Evolutionary conservation across 2,113 vertebrate genomes (phyloP).

Genomic region (Salvator merianae): DNA sequence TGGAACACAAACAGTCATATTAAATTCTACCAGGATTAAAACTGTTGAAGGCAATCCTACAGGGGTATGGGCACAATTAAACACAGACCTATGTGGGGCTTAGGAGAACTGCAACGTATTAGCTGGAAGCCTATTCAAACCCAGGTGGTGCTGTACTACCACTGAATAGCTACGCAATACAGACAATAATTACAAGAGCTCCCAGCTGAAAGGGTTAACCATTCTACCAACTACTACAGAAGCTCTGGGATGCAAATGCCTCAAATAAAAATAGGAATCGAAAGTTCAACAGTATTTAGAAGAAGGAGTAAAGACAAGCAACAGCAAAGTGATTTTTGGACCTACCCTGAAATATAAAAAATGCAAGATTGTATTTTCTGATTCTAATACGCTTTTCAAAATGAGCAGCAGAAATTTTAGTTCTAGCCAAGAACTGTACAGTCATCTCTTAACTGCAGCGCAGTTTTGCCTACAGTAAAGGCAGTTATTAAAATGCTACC

Average conservation of each 20-base stretch:
- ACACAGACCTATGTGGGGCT: not conserved
- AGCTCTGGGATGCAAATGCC: not conserved
- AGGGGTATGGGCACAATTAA: not conserved
- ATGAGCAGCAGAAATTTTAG: not conserved
- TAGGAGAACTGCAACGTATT: not conserved
- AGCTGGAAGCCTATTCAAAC: not conserved
- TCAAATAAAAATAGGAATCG: not conserved
- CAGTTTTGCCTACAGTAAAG: too few species aligned
- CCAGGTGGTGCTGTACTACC: not conserved
- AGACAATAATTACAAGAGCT: not conserved
- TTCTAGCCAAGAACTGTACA: not conserved
- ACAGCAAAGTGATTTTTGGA: not conserved
- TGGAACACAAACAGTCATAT: conserved; percentile 55
- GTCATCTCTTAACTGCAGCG: too few species aligned
- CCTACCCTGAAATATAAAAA: not conserved
- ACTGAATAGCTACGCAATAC: not conserved
- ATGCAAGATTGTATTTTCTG: not conserved
- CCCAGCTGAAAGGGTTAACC: not conserved
- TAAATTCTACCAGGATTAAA: conserved; percentile 2
- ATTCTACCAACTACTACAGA: not conserved
- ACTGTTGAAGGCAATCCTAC: not conserved
- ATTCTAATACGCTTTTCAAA: not conserved
- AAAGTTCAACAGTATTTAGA: not conserved
- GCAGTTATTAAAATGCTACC: too few species aligned
- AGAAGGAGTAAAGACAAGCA: not conserved